A percentile compares a stretch with the other conserved stretches of the same genome.
Evolutionary conservation across 92 coral and sea anemone genomes (phyloP).

Genomic region (Umimayanthus kanabou): DNA sequence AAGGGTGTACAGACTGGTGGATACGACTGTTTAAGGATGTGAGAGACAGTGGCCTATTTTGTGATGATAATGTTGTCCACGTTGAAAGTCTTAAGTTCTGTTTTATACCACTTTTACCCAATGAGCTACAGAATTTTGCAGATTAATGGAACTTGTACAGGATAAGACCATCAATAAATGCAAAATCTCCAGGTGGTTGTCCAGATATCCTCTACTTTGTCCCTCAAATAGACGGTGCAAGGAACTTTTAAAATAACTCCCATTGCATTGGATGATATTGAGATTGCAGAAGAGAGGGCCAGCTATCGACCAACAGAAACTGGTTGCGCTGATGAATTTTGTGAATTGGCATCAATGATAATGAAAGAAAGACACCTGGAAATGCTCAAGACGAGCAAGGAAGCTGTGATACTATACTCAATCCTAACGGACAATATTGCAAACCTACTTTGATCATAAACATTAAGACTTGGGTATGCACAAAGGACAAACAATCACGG

Average conservation of each 20-base stretch:
- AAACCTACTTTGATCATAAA: background rate
- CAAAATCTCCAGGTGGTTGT: background rate
- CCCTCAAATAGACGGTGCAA: background rate
- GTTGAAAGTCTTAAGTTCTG: no score
- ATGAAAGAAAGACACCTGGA: slow-evolving; percentile 4
- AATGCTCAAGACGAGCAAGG: slow-evolving; percentile 14
- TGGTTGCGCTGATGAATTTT: slow-evolving; percentile 18
- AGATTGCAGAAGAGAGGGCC: slow-evolving; percentile 4
- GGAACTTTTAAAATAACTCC: slow-evolving; percentile 22
- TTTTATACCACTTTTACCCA: no score
- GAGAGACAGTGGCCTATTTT: background rate
- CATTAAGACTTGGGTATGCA: background rate
- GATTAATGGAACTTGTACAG: background rate
- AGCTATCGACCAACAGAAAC: no score
- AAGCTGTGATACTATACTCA: slow-evolving; percentile 14
- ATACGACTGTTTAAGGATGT: slow-evolving; percentile 4
- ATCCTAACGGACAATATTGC: background rate
- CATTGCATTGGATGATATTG: slow-evolving; percentile 7
- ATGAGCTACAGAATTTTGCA: no score
- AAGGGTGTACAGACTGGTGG: slow-evolving; percentile 2
- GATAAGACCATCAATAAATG: slow-evolving; percentile 6
- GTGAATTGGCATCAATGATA: slow-evolving; percentile 30
- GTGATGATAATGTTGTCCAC: slow-evolving; percentile 9
- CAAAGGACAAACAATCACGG: background rate
- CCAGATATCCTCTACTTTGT: no score